These are phyloP conservation scores for Muscicapa adusta DNA, from an alignment of 2,113 vertebrate species.

Conservation along the genomic window DNA sequence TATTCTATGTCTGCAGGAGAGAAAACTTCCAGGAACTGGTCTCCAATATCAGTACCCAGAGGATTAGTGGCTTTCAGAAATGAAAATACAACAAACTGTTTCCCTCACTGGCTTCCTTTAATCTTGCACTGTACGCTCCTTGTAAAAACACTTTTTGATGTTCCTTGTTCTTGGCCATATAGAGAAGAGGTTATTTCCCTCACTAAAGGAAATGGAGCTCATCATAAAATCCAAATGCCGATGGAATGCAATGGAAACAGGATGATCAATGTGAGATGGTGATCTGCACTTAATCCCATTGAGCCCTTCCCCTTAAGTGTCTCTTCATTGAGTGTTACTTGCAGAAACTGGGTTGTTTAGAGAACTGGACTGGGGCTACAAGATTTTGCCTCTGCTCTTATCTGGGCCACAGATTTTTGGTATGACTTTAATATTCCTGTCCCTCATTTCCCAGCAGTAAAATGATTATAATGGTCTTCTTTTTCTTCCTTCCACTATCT, in stretches of 20 bases:
- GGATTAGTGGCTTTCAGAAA: slow-evolving; percentile 68
- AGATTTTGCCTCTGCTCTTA: background rate
- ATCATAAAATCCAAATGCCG: slow-evolving; percentile 10
- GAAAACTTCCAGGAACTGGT: slow-evolving; percentile 61
- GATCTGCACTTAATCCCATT: background rate
- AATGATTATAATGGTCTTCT: background rate
- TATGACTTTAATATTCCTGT: background rate
- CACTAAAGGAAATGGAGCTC: slow-evolving; percentile 13
- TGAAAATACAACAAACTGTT: slow-evolving; percentile 63
- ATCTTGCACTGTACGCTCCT: slow-evolving; percentile 15
- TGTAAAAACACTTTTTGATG: slow-evolving; percentile 53
- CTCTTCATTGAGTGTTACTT: background rate
- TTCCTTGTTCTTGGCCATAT: slow-evolving; percentile 3
- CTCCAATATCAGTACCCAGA: slow-evolving; percentile 61
- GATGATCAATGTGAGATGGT: background rate
- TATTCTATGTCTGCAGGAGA: slow-evolving; percentile 62
- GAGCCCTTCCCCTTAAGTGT: background rate
- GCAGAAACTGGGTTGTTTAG: background rate
- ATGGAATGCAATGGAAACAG: background rate
- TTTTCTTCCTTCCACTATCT: slow-evolving; percentile 5
- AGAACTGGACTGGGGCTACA: background rate
- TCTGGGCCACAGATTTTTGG: background rate
- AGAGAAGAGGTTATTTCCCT: slow-evolving; percentile 31
- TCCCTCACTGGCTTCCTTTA: slow-evolving; percentile 55
- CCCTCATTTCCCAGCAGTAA: background rate